Evolutionary conservation across 1,140 invertebrate species (phyloP).

Genomic region (Aphis craccivora): DNA sequence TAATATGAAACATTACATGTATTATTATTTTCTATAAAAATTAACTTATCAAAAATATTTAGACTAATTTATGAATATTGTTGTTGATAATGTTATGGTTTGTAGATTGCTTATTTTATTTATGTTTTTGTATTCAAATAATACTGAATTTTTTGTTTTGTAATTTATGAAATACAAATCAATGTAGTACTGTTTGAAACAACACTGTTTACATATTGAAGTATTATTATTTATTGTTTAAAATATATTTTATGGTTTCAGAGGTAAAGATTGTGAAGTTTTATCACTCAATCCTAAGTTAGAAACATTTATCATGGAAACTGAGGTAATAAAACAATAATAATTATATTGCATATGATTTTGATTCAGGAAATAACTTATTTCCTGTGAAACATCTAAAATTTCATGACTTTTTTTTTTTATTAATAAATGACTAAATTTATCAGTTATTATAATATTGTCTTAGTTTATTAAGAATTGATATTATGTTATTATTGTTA

Average conservation of each 20-base stretch:
- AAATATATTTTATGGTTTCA: neutral
- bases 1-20: no score
- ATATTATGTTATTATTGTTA: no score
- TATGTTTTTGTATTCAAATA: no score
- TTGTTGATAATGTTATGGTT: no score
- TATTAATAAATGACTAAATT: neutral
- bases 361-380: neutral
- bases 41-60: no score
- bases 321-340: neutral
- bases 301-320: neutral
- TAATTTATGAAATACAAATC: no score
- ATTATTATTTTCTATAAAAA: no score
- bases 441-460: neutral
- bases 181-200: neutral
- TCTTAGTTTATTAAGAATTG: neutral
- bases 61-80: no score
- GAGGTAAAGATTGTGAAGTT: conserved; percentile 15
- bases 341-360: neutral
- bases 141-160: no score
- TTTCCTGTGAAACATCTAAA: no score
- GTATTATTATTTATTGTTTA: neutral
- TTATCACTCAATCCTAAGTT: neutral
- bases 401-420: neutral
- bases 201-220: neutral
- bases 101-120: no score